phyloP scores from a whole-genome alignment of 2,888 invertebrate species.

The Drosophila percnosoma region DNA sequence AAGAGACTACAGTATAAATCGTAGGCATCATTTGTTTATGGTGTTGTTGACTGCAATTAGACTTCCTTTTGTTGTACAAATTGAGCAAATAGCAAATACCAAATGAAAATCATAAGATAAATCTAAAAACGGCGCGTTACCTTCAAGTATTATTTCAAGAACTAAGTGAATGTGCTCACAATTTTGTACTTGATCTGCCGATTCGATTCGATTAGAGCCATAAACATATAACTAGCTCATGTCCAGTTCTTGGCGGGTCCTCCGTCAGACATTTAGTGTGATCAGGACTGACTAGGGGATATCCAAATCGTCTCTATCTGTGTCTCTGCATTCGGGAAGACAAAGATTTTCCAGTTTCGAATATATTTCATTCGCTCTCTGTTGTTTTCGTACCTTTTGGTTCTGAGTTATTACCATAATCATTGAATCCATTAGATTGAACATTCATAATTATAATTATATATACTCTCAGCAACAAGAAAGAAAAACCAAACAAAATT shows the following conservation, averaged over 20 bases:
- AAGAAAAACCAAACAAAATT: neutral
- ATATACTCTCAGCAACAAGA: neutral
- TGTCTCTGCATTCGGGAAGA: too few relatives aligned
- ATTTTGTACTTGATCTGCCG: neutral
- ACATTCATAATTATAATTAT: neutral
- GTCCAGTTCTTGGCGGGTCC: neutral
- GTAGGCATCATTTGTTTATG: neutral
- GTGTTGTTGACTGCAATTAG: neutral
- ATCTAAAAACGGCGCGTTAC: too few relatives aligned
- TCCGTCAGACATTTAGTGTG: neutral
- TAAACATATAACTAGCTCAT: neutral
- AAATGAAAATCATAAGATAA: neutral
- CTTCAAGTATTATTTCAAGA: neutral
- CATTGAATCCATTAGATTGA: neutral
- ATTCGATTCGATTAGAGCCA: too few relatives aligned
- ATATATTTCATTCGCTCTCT: neutral
- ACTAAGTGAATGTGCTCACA: neutral
- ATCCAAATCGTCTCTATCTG: neutral
- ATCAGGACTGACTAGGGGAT: neutral
- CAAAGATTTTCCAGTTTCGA: neutral
- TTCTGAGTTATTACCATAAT: neutral
- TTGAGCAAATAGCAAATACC: too few relatives aligned
- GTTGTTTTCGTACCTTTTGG: neutral
- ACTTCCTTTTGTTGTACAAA: neutral
- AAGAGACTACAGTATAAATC: neutral